Percentiles rank a stretch among this genome's conserved stretches.
These are phyloP conservation scores for Dromas ardeola DNA, from an alignment of 2,113 vertebrate species.

Conservation along the genomic window DNA sequence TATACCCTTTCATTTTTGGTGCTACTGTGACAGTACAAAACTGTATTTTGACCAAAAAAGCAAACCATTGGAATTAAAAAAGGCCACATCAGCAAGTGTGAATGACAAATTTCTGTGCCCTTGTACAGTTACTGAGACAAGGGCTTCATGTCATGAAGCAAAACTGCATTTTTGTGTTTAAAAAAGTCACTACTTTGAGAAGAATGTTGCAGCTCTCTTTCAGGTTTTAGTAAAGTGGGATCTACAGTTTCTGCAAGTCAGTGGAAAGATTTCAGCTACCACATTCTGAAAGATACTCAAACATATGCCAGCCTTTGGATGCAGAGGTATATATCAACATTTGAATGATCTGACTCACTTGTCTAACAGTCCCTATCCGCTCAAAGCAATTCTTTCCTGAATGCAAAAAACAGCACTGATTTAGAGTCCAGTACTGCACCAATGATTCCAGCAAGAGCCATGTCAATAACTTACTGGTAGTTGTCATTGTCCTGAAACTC, in stretches of 20 bases:
- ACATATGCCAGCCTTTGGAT: background rate
- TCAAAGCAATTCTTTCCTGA: background rate
- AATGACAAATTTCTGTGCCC: background rate
- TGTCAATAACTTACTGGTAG: fast-evolving
- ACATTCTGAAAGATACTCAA: background rate
- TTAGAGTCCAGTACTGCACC: background rate
- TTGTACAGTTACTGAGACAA: fast-evolving
- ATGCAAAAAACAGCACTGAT: fast-evolving
- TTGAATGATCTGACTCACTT: fast-evolving
- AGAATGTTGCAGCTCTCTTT: fast-evolving
- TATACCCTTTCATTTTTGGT: too few species aligned
- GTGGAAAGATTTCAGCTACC: background rate
- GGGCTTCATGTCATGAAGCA: fast-evolving
- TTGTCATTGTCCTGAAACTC: background rate
- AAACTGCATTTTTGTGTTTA: fast-evolving
- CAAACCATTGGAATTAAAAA: background rate
- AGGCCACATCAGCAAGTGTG: too few species aligned
- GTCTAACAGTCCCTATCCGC: fast-evolving
- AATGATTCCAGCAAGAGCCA: fast-evolving
- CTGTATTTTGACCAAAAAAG: background rate
- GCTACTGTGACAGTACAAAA: background rate
- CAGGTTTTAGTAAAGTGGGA: fast-evolving
- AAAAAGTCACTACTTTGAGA: too few species aligned
- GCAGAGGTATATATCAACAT: fast-evolving
- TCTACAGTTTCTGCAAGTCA: background rate